Conservation (phyloP, 1,140 invertebrate genomes). For the Nephila pilipes region DNA sequence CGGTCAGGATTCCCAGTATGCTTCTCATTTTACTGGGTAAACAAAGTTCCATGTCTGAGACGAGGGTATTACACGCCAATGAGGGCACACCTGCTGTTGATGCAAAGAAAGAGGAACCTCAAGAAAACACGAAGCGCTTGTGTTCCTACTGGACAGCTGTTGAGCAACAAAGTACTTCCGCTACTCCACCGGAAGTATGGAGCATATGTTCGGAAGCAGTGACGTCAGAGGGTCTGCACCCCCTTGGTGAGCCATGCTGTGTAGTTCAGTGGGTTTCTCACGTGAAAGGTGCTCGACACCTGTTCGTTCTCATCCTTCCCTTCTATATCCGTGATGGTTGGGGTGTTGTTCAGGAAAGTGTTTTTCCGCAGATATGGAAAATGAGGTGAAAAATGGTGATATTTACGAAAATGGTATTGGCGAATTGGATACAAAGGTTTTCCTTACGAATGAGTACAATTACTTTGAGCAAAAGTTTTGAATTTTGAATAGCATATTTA, state of each 20-base stretch:
- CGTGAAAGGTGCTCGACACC: slow-evolving; percentile 30
- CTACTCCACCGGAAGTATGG: slow-evolving; percentile 20
- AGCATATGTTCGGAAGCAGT: slow-evolving; percentile 39
- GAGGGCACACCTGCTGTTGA: slow-evolving; percentile 41
- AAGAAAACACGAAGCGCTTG: slow-evolving; percentile 7
- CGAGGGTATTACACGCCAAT: slow-evolving; percentile 42
- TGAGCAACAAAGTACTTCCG: slow-evolving; percentile 58
- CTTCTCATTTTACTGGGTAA: slow-evolving; percentile 4
- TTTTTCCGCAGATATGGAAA: not conserved
- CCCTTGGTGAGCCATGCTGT: too few relatives aligned
- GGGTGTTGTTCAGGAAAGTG: not conserved
- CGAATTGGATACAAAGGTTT: too few relatives aligned
- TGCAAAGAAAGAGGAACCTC: not conserved
- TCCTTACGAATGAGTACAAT: not conserved
- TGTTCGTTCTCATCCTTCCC: slow-evolving; percentile 16
- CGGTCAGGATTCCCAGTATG: too few relatives aligned
- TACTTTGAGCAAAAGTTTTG: too few relatives aligned
- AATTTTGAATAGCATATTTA: not conserved
- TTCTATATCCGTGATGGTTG: not conserved
- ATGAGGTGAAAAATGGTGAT: not conserved
- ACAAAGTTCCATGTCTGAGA: not conserved
- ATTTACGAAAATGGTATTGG: not conserved
- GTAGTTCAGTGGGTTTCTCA: slow-evolving; percentile 48
- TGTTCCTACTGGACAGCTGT: slow-evolving; percentile 33
- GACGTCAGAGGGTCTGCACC: not conserved